Conservation (phyloP, 2,113 vertebrate species). For the Rutilus rutilus region DNA sequence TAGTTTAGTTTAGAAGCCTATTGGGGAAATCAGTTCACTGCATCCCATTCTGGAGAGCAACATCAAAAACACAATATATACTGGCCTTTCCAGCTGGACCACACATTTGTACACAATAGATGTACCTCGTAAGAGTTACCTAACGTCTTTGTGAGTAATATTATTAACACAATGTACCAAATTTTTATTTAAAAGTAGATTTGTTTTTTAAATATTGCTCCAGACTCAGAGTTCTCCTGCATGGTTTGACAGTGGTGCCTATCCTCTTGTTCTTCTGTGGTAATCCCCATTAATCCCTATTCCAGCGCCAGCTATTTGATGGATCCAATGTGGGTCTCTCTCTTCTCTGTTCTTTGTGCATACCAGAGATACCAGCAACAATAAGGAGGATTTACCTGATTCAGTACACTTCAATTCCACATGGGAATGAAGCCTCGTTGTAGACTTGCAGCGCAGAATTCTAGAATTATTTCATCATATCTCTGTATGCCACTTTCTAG, state of each 20-base stretch:
- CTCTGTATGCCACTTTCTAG: neutral
- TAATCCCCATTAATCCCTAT: constrained; percentile 61
- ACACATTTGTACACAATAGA: too few species aligned
- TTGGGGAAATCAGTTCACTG: neutral
- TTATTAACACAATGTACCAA: neutral
- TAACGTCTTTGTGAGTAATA: neutral
- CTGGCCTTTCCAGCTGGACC: neutral
- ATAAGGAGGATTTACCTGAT: constrained; percentile 60
- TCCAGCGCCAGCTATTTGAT: constrained; percentile 51
- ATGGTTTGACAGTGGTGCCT: constrained; percentile 40
- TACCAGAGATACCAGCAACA: constrained; percentile 60
- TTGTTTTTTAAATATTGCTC: constrained; percentile 31
- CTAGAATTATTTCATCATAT: neutral
- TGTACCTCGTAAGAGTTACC: too few species aligned
- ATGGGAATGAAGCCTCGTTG: constrained; percentile 37
- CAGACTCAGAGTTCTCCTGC: neutral
- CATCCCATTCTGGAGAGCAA: neutral
- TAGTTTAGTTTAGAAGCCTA: constrained; percentile 4
- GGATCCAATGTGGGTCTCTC: constrained; percentile 41
- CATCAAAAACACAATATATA: neutral
- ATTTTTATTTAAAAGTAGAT: neutral
- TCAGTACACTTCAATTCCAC: constrained; percentile 51
- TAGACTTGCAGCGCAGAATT: constrained; percentile 20
- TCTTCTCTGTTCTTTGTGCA: constrained; percentile 55
- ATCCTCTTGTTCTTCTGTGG: constrained; percentile 36